Evolutionary conservation across 2,888 invertebrate species (phyloP).

Genomic region (Folsomia manolachei): DNA sequence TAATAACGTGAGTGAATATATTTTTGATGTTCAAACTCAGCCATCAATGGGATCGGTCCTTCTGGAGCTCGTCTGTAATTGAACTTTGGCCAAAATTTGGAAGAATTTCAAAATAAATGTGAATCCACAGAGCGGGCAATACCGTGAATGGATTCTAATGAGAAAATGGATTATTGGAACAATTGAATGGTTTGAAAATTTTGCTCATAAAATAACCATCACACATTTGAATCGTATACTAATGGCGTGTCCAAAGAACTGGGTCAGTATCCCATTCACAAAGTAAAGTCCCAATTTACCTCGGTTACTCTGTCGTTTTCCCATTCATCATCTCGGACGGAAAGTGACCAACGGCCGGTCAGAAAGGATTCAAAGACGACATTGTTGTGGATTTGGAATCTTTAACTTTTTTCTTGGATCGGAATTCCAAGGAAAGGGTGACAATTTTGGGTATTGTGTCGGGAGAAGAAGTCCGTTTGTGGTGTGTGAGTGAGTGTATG

Average conservation of each 20-base stretch:
- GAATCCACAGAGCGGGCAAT: background rate
- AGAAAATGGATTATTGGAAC: constrained; percentile 7
- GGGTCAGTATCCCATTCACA: constrained; percentile 2
- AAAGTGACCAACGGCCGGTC: background rate
- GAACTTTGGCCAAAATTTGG: too few species aligned
- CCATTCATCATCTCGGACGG: constrained; percentile 14
- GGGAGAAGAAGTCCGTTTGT: too few species aligned
- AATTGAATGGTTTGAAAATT: background rate
- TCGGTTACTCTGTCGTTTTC: constrained; percentile 17
- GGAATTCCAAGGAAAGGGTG: constrained; percentile 7
- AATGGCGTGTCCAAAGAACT: constrained; percentile 1
- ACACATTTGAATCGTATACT: background rate
- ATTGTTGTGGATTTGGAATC: background rate
- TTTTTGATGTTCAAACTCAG: background rate
- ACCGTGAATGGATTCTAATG: constrained; percentile 3
- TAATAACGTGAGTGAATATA: background rate
- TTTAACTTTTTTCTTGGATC: background rate
- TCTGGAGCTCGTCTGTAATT: too few species aligned
- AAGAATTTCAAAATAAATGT: background rate
- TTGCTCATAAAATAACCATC: background rate
- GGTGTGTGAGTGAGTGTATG: too few species aligned
- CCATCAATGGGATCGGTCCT: background rate
- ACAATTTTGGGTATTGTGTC: background rate
- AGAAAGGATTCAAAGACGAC: background rate
- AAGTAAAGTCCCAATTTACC: constrained; percentile 13